phyloP scores from a whole-genome alignment of 2,113 vertebrate genomes.

The Psephotus haematonotus region DNA sequence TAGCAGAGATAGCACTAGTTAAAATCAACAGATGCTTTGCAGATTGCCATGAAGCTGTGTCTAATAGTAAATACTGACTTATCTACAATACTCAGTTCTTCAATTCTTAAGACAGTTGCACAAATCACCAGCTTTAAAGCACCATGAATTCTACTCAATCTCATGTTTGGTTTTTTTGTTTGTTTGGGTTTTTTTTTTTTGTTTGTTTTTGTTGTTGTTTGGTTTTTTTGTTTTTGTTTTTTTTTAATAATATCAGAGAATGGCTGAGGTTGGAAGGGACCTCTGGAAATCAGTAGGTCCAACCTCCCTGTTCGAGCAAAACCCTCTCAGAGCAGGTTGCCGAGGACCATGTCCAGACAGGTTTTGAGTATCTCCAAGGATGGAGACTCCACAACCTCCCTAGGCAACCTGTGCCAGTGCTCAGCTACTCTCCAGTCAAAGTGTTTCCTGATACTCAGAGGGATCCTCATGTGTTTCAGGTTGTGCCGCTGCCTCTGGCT shows the following conservation, averaged over 20 bases:
- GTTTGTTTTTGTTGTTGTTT: too few species aligned
- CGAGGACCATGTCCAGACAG: neutral
- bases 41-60: neutral
- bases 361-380: neutral
- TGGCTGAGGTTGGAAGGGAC: neutral
- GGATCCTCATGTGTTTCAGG: neutral
- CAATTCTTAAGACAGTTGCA: neutral
- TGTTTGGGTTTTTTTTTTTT: rapidly evolving
- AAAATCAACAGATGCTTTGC: neutral
- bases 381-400: neutral
- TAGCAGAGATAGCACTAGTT: neutral
- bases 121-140: neutral
- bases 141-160: neutral
- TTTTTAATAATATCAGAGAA: neutral
- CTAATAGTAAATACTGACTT: neutral
- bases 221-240: too few species aligned
- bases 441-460: neutral
- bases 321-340: neutral
- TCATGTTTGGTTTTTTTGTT: too few species aligned
- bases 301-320: rapidly evolving
- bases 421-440: neutral
- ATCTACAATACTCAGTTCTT: neutral
- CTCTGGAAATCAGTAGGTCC: neutral
- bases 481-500: neutral
- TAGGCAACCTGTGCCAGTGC: neutral